Evolutionary conservation across 2,113 vertebrate species (phyloP).

Genomic region (Hemicordylus capensis): DNA sequence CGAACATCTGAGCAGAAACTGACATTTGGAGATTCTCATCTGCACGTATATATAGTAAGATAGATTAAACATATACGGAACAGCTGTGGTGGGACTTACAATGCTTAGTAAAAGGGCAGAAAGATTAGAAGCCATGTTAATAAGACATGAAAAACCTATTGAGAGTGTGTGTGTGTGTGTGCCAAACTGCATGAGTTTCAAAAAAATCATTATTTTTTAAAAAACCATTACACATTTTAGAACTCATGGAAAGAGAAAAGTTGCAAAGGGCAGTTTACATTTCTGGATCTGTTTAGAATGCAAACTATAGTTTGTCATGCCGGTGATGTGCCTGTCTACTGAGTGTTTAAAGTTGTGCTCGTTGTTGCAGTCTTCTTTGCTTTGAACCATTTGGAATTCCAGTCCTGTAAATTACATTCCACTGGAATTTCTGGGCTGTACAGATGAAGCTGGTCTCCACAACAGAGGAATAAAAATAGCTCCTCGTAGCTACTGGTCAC

Average conservation of each 20-base stretch:
- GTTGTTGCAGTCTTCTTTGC: conserved; percentile 54
- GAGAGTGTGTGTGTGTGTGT: conserved; percentile 3
- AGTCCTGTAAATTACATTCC: conserved; percentile 38
- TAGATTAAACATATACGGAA: conserved; percentile 63
- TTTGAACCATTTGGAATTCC: conserved; percentile 51
- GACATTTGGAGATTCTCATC: conserved; percentile 62
- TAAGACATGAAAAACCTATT: conserved; percentile 61
- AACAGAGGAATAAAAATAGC: conserved; percentile 27
- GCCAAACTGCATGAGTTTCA: conserved; percentile 35
- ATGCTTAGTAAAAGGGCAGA: conserved; percentile 60
- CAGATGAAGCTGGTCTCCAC: conserved; percentile 5
- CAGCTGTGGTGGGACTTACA: conserved; percentile 61
- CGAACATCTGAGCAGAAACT: conserved; percentile 64
- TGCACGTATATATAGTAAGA: conserved; percentile 50
- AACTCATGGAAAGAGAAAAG: conserved; percentile 30
- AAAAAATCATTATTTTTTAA: not conserved
- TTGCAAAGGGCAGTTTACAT: not conserved
- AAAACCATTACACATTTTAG: conserved; percentile 19
- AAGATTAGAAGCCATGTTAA: conserved; percentile 63
- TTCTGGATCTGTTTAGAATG: conserved; percentile 48
- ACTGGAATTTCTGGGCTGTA: conserved; percentile 9
- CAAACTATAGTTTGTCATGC: not conserved
- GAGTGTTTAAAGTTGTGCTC: conserved; percentile 47
- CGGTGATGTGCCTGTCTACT: not conserved
- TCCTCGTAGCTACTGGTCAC: conserved; percentile 23